phyloP scores from a whole-genome alignment of 1,140 invertebrate genomes.

The Hydropsyche tenuis region DNA sequence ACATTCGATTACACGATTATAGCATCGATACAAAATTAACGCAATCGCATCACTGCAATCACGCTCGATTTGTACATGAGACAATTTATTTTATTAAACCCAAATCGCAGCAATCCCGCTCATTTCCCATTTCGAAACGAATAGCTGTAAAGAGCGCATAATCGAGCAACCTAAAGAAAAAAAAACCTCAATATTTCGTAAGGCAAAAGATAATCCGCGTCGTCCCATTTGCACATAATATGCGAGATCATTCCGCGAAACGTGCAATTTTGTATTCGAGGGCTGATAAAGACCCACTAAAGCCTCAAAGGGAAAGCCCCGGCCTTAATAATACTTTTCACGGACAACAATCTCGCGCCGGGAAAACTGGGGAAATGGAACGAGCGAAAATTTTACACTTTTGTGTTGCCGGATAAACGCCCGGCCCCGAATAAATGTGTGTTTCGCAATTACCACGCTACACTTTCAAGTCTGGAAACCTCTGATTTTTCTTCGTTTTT shows the following conservation, averaged over 20 bases:
- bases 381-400: constrained; percentile 11
- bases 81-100: no score
- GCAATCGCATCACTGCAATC: no score
- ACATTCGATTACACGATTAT: no score
- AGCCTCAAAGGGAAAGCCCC: constrained; percentile 17
- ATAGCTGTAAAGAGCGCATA: no score
- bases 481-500: no score
- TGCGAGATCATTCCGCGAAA: constrained; percentile 6
- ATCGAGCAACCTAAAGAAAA: no score
- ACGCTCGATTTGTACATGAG: no score
- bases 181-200: constrained; percentile 21
- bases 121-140: no score
- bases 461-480: no score
- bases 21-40: no score
- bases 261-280: constrained; percentile 26
- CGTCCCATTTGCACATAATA: constrained; percentile 40
- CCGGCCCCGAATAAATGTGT: not conserved
- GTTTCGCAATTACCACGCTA: constrained; percentile 7
- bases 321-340: constrained; percentile 21
- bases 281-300: constrained; percentile 29
- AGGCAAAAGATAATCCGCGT: constrained; percentile 25
- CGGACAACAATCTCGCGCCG: not conserved
- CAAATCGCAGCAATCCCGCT: no score
- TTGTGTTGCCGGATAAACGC: not conserved
- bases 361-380: not conserved